A percentile compares a stretch with the other conserved stretches of the same genome.
Conservation (phyloP, 1,140 invertebrate species). For the Euborellia annulipes region DNA sequence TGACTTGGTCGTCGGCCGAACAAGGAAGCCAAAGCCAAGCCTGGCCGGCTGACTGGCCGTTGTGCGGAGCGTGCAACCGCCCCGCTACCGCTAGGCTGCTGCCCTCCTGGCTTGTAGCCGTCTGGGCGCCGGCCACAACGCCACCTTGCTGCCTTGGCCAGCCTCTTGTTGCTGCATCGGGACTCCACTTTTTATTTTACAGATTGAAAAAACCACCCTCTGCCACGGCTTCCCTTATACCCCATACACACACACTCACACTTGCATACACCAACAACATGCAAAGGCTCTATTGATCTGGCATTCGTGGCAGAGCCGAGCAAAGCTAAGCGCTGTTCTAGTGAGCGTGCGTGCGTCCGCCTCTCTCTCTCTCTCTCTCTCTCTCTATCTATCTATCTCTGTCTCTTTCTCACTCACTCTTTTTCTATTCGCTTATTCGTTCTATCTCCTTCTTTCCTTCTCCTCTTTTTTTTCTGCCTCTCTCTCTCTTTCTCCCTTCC, state of each 20-base stretch:
- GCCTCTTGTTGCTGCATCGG: too few species aligned
- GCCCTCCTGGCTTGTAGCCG: conserved; percentile 8
- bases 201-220: too few species aligned
- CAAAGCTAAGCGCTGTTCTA: conserved; percentile 21
- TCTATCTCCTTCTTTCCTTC: conserved; percentile 1
- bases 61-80: conserved; percentile 16
- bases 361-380: conserved; percentile 11
- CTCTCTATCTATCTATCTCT: conserved; percentile 4
- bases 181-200: too few species aligned
- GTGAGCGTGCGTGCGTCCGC: conserved; percentile 28
- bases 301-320: conserved; percentile 9
- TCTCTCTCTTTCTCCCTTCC: conserved; percentile 5
- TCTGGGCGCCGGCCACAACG: too few species aligned
- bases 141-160: too few species aligned
- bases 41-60: conserved; percentile 15
- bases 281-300: conserved; percentile 6
- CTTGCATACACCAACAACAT: too few species aligned
- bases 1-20: conserved; percentile 7
- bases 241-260: too few species aligned
- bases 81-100: conserved; percentile 23
- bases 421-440: too few species aligned
- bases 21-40: conserved; percentile 8
- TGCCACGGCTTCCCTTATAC: too few species aligned
- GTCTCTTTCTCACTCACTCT: too few species aligned
- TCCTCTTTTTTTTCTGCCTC: neutral